Evolutionary conservation across 2,113 vertebrate species (phyloP).

Genomic region (Gymnarchus niloticus): DNA sequence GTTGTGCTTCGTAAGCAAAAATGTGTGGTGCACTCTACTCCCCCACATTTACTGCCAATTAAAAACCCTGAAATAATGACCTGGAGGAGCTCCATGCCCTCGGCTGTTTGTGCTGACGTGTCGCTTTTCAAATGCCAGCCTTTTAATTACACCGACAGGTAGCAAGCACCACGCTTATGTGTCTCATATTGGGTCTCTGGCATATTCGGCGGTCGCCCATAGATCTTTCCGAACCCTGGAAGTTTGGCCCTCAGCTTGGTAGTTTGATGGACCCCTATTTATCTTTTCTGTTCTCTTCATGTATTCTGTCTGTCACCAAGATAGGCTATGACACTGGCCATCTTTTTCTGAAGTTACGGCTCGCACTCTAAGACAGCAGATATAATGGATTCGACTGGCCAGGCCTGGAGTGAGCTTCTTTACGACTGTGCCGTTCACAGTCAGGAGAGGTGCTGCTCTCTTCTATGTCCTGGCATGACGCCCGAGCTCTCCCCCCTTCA

Average conservation of each 20-base stretch:
- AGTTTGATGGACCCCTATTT: neutral
- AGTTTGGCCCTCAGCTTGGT: neutral
- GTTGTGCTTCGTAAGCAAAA: slow-evolving; percentile 47
- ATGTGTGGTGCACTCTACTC: slow-evolving; percentile 48
- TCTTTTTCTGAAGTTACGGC: slow-evolving; percentile 38
- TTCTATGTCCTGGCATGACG: slow-evolving; percentile 34
- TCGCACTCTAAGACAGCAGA: slow-evolving; percentile 36
- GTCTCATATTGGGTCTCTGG: neutral
- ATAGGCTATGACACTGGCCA: slow-evolving; percentile 50
- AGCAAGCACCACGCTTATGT: neutral
- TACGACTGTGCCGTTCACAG: neutral
- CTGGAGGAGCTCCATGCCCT: slow-evolving; percentile 48
- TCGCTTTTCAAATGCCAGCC: slow-evolving; percentile 59
- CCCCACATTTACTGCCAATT: slow-evolving; percentile 55
- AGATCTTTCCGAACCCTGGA: neutral
- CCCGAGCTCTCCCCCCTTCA: too few relatives aligned
- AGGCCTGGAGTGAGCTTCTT: slow-evolving; percentile 44
- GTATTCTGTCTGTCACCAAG: slow-evolving; percentile 22
- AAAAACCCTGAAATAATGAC: slow-evolving; percentile 51
- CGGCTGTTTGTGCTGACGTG: slow-evolving; percentile 59
- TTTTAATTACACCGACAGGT: slow-evolving; percentile 54
- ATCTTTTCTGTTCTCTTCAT: slow-evolving; percentile 34
- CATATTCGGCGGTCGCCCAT: neutral
- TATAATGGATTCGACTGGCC: slow-evolving; percentile 58
- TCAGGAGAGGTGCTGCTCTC: slow-evolving; percentile 40